phyloP scores from a whole-genome alignment of 2,888 invertebrate genomes.

The Priocnemis perturbator region DNA sequence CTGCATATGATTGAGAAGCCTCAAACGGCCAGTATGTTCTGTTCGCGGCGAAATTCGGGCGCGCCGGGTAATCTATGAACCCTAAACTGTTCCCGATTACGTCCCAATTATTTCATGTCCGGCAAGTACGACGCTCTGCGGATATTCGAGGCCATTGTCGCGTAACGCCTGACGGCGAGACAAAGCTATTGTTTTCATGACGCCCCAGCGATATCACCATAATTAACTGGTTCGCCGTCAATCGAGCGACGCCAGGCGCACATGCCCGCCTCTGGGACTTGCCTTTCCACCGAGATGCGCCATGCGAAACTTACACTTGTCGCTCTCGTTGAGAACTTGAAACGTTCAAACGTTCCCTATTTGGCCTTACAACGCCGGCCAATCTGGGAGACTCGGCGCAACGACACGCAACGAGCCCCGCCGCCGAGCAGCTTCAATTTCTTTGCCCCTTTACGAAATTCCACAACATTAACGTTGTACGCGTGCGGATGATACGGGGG shows the following conservation, averaged over 20 bases:
- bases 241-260: slow-evolving; percentile 50
- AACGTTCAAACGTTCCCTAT: slow-evolving; percentile 68
- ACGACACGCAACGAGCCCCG: neutral
- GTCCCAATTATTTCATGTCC: slow-evolving; percentile 65
- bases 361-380: slow-evolving; percentile 43
- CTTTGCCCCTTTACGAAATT: neutral
- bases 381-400: neutral
- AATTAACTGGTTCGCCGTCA: slow-evolving; percentile 63
- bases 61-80: neutral
- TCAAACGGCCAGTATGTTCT: no score
- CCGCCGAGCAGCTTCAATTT: neutral
- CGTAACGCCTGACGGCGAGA: slow-evolving; percentile 63
- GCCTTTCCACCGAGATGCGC: no score
- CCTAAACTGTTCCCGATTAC: slow-evolving; percentile 46
- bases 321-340: slow-evolving; percentile 27
- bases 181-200: slow-evolving; percentile 67
- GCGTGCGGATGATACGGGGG: slow-evolving; percentile 4
- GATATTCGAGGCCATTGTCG: slow-evolving; percentile 66
- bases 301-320: no score
- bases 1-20: no score
- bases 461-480: slow-evolving; percentile 8
- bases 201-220: slow-evolving; percentile 60
- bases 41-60: no score
- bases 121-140: slow-evolving; percentile 47
- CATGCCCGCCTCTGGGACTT: neutral